Evolutionary conservation across 2,797 vertebrate species (phyloP), one percentile per base, ranked within the genome.

Genomic region (Loris lydekkerianus): DNA sequence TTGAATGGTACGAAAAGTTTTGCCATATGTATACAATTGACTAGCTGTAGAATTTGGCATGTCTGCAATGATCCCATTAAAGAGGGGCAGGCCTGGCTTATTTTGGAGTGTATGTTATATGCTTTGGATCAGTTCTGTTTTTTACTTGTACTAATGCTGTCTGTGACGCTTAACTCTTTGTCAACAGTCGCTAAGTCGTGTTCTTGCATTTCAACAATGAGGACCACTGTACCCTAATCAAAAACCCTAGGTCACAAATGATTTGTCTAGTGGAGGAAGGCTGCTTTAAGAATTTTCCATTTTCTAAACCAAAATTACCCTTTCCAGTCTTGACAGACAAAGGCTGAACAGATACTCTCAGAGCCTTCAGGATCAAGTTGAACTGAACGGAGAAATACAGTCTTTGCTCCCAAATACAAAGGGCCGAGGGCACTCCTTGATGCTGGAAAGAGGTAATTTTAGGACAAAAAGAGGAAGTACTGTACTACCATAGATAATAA

Each of bases 11-110:
- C 40, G 94, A 94, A 98, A 97, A 97, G 96, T 72, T 86, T 95
- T 97, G 86, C 97, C 91, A 89, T 97, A 97, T 95, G 37, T 97
- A 95, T 86, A 94, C 96, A 67, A 46, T 83, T 92, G 94, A 94
- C 96, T 95, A 85, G 91, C 80, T 98, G 97, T 86, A 98, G 98
- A 91, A 95, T 91, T 93, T 97, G 98, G 97, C 98, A 96, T 60
- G 93, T 61, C 97, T 94, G 87, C 85, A 87, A 65, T 2, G 58
- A 72, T 96, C 96, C 97, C 93, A 95, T 96, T 86, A 93, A 89
- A 89, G 96, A 88, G 97, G 97, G 97, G 96, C 78, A 91, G 95
- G 97, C 88, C 85, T 76, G 97, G 97, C 96, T 96, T 96, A 86
- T 67, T 95, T 93, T 93, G 83, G 95, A 93, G 91, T 46, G 4